Conservation (phyloP, 2,113 vertebrate genomes). For the Heterocephalus glaber region DNA sequence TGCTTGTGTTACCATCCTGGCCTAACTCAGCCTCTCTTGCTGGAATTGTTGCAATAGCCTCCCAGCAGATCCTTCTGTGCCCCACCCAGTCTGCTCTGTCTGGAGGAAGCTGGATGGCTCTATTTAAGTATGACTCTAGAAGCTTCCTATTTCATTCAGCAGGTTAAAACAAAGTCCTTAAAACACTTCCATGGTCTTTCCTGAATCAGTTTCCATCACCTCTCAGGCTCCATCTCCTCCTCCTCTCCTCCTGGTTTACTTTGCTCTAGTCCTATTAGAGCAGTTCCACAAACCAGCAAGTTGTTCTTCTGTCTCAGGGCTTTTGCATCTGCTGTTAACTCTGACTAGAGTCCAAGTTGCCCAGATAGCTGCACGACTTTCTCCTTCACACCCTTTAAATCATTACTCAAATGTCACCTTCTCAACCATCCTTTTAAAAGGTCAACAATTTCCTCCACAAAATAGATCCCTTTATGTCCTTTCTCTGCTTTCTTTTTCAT, state of each 20-base stretch:
- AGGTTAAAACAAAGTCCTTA: constrained; percentile 40
- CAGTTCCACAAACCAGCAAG: background rate
- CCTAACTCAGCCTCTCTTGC: background rate
- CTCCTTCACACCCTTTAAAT: background rate
- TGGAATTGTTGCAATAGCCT: background rate
- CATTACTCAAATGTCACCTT: constrained; percentile 23
- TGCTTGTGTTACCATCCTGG: constrained; percentile 15
- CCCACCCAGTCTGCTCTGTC: background rate
- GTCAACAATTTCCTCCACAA: background rate
- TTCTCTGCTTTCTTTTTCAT: constrained; percentile 33
- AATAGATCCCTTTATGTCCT: background rate
- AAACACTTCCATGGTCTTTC: background rate
- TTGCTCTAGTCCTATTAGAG: background rate
- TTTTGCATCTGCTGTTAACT: background rate
- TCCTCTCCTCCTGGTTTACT: background rate
- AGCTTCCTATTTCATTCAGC: constrained; percentile 27
- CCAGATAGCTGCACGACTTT: background rate
- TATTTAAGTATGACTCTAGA: constrained; percentile 19
- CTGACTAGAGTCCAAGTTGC: background rate
- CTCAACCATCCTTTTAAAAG: background rate
- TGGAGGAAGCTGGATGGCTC: background rate
- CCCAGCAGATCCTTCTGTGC: background rate
- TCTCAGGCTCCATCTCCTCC: background rate
- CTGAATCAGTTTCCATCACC: background rate
- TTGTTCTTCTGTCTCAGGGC: background rate